Evolutionary conservation across 1,140 invertebrate species (phyloP).

Genomic region (Drosophila mayri): DNA sequence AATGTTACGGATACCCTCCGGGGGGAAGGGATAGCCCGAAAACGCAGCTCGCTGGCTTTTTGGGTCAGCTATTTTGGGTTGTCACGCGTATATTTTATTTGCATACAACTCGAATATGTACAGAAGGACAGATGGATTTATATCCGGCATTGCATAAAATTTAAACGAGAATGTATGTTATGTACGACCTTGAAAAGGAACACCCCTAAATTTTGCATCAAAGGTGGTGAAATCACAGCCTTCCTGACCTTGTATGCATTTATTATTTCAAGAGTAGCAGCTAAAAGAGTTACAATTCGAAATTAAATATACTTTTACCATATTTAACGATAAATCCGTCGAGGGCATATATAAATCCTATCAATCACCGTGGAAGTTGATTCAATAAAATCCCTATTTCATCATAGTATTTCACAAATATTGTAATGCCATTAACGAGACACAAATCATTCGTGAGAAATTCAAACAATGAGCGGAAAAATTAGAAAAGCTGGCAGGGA

Average conservation of each 20-base stretch:
- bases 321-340: neutral
- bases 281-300: neutral
- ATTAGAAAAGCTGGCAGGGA: constrained; percentile 1
- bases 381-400: constrained; percentile 17
- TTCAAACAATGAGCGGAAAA: constrained; percentile 9
- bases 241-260: constrained; percentile 19
- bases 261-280: neutral
- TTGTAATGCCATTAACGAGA: constrained; percentile 22
- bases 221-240: constrained; percentile 4
- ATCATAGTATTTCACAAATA: constrained; percentile 24
- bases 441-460: constrained; percentile 9
- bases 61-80: constrained; percentile 72
- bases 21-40: constrained; percentile 9
- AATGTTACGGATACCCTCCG: neutral
- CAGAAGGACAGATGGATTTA: constrained; percentile 1
- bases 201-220: constrained; percentile 16
- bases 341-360: neutral
- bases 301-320: neutral
- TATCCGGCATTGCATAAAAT: constrained; percentile 22
- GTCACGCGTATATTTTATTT: constrained; percentile 44
- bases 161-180: neutral
- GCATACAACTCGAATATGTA: neutral
- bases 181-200: constrained; percentile 23
- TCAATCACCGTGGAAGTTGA: too few relatives aligned
- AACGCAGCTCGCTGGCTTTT: constrained; percentile 35